Evolutionary conservation across 2,113 vertebrate species (phyloP).

Genomic region (Gopherus flavomarginatus): DNA sequence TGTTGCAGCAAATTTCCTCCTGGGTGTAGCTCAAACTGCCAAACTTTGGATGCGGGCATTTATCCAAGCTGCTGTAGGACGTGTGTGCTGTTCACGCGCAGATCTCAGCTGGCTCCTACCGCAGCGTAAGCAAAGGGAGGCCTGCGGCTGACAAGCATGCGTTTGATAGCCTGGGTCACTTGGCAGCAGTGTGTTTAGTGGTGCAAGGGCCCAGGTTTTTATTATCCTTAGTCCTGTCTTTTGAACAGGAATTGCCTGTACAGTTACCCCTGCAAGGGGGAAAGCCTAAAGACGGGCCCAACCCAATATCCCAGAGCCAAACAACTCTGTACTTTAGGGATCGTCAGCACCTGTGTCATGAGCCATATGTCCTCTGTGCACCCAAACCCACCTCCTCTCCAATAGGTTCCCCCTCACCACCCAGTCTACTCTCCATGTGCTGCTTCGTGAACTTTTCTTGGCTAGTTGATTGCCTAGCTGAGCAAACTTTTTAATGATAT

Average conservation of each 20-base stretch:
- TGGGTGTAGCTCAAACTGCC: neutral
- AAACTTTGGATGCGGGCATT: neutral
- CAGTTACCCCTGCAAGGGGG: neutral
- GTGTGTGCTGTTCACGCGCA: conserved; percentile 30
- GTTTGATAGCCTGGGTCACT: neutral
- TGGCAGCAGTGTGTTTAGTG: neutral
- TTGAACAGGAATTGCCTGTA: neutral
- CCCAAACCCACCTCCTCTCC: neutral
- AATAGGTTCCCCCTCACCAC: neutral
- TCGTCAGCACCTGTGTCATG: neutral
- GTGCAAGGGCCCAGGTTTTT: neutral
- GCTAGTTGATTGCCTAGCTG: neutral
- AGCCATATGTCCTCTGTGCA: neutral
- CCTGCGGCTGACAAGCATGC: conserved; percentile 1
- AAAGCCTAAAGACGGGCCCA: neutral
- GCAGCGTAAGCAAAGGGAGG: conserved; percentile 7
- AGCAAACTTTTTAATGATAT: too few relatives aligned
- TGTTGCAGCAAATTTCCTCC: neutral
- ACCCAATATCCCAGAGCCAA: neutral
- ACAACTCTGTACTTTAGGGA: neutral
- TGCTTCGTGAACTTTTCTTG: neutral
- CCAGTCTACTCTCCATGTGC: neutral
- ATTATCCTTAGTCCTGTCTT: neutral
- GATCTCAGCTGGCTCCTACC: conserved; percentile 43
- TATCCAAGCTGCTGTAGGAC: conserved; percentile 23